Evolutionary conservation across 1,140 invertebrate species (phyloP).

Genomic region (Papilio xuthus): DNA sequence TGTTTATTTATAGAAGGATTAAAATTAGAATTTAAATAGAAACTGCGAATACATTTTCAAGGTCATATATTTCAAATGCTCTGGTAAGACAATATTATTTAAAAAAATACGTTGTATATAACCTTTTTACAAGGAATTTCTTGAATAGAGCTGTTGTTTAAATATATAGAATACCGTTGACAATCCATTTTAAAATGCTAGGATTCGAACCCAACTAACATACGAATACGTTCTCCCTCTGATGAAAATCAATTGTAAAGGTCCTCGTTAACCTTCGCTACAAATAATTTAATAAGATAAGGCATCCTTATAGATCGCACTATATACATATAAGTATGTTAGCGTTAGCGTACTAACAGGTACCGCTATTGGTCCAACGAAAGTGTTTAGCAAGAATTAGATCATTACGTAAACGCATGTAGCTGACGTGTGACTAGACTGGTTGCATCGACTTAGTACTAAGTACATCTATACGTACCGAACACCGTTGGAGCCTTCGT

Average conservation of each 20-base stretch:
- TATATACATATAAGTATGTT: not conserved
- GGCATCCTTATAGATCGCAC: not conserved
- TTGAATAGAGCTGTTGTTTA: too few relatives aligned
- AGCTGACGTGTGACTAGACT: slow-evolving; percentile 58
- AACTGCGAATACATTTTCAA: not conserved
- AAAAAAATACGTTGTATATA: not conserved
- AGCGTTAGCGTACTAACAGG: slow-evolving; percentile 22
- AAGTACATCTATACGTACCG: slow-evolving; percentile 67
- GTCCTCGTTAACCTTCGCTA: not conserved
- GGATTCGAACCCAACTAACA: not conserved
- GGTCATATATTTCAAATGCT: not conserved
- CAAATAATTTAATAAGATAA: slow-evolving; percentile 9
- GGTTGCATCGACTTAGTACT: slow-evolving; percentile 64
- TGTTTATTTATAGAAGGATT: not conserved
- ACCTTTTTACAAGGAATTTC: too few relatives aligned
- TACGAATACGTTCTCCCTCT: not conserved
- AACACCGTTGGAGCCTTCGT: slow-evolving; percentile 74
- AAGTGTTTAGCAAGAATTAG: slow-evolving; percentile 59
- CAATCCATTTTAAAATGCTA: not conserved
- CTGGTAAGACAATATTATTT: not conserved
- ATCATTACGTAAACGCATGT: slow-evolving; percentile 57
- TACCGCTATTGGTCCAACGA: slow-evolving; percentile 53
- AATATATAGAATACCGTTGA: too few relatives aligned
- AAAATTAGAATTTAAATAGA: not conserved
- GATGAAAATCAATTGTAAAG: too few relatives aligned